phyloP scores from a whole-genome alignment of 2,888 invertebrate genomes.

The Drosophila mercatorum region DNA sequence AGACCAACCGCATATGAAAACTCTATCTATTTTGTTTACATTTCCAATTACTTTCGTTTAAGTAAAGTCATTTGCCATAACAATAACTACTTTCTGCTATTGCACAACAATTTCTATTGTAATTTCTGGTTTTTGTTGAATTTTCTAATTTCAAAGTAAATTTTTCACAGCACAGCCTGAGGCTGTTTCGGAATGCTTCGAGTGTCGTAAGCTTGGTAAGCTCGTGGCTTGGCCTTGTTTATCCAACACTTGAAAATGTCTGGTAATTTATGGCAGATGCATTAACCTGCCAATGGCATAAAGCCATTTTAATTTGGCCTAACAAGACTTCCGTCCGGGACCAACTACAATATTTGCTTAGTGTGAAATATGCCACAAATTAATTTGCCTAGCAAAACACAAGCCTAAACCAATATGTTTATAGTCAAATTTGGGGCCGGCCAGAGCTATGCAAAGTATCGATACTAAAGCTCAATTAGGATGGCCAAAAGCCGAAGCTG shows the following conservation, averaged over 20 bases:
- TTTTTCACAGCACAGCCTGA: not conserved
- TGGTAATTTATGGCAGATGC: conserved; percentile 21
- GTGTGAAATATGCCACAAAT: conserved; percentile 34
- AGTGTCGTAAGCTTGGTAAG: not conserved
- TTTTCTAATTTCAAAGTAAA: not conserved
- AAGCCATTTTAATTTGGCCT: conserved; percentile 17
- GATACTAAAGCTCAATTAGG: conserved; percentile 15
- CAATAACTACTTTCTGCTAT: not conserved
- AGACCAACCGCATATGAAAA: no score
- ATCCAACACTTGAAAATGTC: conserved; percentile 31
- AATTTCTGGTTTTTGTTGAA: not conserved
- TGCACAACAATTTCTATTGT: not conserved
- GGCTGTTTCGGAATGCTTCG: not conserved
- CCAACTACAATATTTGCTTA: conserved; percentile 19
- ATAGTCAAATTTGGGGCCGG: conserved; percentile 14
- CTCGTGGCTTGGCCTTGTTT: conserved; percentile 11
- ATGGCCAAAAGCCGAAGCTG: not conserved
- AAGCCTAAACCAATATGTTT: conserved; percentile 12
- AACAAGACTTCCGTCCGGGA: not conserved
- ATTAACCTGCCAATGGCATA: conserved; percentile 11
- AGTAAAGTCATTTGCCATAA: not conserved
- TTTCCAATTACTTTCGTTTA: not conserved
- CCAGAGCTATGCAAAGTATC: conserved; percentile 10
- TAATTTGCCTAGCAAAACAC: conserved; percentile 31
- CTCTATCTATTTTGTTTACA: not conserved